Base-by-base conservation (phyloP, 2,888 invertebrate species). In the Mesorhabditis belari region DNA sequence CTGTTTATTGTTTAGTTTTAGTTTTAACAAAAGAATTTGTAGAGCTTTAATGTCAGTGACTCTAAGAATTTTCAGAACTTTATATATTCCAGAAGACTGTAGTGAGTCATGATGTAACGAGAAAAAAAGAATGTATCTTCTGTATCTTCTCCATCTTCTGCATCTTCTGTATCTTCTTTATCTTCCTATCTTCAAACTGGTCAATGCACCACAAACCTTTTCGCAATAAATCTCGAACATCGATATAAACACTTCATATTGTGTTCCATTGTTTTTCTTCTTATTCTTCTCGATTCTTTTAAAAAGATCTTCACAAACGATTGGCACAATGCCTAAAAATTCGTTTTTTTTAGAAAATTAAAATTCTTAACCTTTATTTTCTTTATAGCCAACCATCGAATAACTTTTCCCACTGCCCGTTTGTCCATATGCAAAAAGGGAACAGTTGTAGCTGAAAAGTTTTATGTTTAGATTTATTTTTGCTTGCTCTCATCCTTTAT, bases 221-320 rank as follows among this genome's bases (percentile, higher is more conserved):
- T 86, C 86, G 74, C 85, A 85, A 80, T 86, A 86, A 66, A 86
- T 86, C 76, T 86, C 86, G 68, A 86, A 75, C 85, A 86, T 86
- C 63, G 84, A 85, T 64, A 86, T 82, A 57, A 82, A 81, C 5
- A 86, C 85, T 74, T 83, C 83, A 75, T 74, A 82, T 62, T 81
- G 81, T 12, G 76, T 77, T 21, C 73, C 64, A 35, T 71, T 75
- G 24, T 80, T 80, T 62, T 81, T 81, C 12, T 63, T 71, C 63
- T 81, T 81, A 63, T 81, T 82, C 44, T 77, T 78, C 21, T 83
- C 83, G 53, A 86, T 85, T 54, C 81, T 81, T 62, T 82, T 79
- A 77, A 85, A 86, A 23, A 86, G 77, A 58, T 85, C 82, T 59
- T 85, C 84, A 77, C 85, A 85, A 57, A 85, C 83, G 69, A 82